Percentiles rank a stretch among this genome's conserved stretches.
Conservation (phyloP, 2,888 invertebrate species). For the Petrolisthes cinctipes region DNA sequence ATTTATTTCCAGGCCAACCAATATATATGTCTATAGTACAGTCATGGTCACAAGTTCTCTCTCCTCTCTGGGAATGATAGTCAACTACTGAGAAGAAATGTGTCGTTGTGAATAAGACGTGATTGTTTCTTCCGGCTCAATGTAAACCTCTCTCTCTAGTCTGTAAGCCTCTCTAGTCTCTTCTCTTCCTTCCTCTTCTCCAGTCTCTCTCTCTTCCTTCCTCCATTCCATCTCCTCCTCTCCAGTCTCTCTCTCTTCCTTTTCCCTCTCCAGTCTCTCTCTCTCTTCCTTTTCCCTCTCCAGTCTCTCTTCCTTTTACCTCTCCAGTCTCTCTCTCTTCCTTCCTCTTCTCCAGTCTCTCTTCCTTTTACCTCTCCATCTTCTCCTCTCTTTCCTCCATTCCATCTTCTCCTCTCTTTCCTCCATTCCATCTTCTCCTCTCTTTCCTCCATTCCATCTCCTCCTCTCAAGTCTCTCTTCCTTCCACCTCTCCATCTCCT, state of each 20-base stretch:
- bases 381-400: background rate
- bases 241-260: background rate
- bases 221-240: background rate
- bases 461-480: no score
- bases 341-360: background rate
- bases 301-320: background rate
- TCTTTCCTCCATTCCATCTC: background rate
- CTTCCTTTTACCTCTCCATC: background rate
- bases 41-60: no score
- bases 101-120: no score
- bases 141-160: background rate
- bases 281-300: background rate
- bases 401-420: background rate
- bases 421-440: background rate
- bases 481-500: background rate
- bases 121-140: no score
- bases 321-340: background rate
- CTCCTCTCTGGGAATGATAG: no score
- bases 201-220: background rate
- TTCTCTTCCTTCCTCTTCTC: background rate
- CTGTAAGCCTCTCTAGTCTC: constrained; percentile 10
- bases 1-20: no score
- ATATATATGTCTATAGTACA: no score
- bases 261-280: background rate
- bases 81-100: no score